Evolutionary conservation across 2,888 invertebrate genomes (phyloP).

Genomic region (Pandemis corylana): DNA sequence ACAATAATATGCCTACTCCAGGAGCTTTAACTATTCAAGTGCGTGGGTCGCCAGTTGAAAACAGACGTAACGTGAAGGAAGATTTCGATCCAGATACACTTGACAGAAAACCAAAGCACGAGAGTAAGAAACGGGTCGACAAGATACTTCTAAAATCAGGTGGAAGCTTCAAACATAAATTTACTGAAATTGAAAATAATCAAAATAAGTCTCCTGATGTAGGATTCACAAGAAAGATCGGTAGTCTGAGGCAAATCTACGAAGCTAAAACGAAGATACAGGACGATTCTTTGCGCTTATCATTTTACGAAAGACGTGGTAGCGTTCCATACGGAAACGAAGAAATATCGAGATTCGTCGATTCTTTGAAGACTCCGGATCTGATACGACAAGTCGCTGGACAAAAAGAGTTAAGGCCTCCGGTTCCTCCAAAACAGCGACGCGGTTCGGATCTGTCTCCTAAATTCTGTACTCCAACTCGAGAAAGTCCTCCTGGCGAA

Average conservation of each 20-base stretch:
- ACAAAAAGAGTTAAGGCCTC: constrained; percentile 70
- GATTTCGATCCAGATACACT: constrained; percentile 94
- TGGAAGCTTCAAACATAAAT: constrained; percentile 89
- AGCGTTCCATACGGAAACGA: constrained; percentile 69
- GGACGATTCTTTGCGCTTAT: constrained; percentile 56
- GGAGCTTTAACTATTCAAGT: constrained; percentile 94
- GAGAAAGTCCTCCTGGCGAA: constrained; percentile 70
- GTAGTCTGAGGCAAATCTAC: constrained; percentile 91
- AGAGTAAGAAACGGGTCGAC: constrained; percentile 74
- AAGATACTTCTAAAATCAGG: constrained; percentile 87
- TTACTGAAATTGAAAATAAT: constrained; percentile 62
- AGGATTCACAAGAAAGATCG: constrained; percentile 85
- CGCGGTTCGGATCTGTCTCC: constrained; percentile 62
- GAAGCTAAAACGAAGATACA: constrained; percentile 87
- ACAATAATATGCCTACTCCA: constrained; percentile 85
- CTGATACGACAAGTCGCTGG: constrained; percentile 66
- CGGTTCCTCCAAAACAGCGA: constrained; percentile 74
- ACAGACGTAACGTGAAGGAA: constrained; percentile 87
- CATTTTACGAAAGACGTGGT: constrained; percentile 69
- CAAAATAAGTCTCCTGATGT: constrained; percentile 63
- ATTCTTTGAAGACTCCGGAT: constrained; percentile 67
- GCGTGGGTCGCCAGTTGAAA: constrained; percentile 89
- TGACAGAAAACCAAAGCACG: constrained; percentile 88
- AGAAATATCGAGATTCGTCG: constrained; percentile 66
- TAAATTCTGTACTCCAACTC: constrained; percentile 59